Conservation (phyloP, 2,113 vertebrate species). For the Callithrix jacchus region DNA sequence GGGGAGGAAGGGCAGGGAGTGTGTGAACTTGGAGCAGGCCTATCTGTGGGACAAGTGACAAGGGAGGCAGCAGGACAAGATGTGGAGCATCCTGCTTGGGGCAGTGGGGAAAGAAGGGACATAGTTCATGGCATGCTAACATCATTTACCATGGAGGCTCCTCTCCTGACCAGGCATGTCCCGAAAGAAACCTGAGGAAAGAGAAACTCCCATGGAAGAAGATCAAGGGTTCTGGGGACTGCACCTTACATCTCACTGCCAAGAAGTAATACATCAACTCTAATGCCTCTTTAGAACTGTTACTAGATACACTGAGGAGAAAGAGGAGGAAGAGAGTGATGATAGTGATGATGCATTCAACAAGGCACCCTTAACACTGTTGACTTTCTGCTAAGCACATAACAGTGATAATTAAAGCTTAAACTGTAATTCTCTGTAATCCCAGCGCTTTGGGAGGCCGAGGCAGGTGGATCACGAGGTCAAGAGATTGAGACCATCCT, state of each 20-base stretch:
- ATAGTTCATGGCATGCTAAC: neutral
- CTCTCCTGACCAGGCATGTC: too few species aligned
- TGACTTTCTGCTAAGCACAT: neutral
- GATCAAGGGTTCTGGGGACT: neutral
- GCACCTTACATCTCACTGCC: too few species aligned
- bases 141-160: neutral
- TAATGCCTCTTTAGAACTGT: neutral
- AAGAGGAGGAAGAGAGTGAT: neutral
- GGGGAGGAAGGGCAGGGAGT: fast-evolving
- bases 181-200: neutral
- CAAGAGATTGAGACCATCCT: too few species aligned
- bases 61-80: neutral
- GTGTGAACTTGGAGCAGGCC: fast-evolving
- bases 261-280: neutral
- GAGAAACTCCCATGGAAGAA: neutral
- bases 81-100: too few species aligned
- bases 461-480: too few species aligned
- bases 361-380: neutral
- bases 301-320: neutral
- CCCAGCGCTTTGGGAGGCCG: too few species aligned
- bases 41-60: neutral
- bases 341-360: too few species aligned
- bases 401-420: neutral
- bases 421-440: neutral
- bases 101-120: neutral